Percentiles rank a stretch among this genome's conserved stretches.
Evolutionary conservation across 1,140 invertebrate genomes (phyloP).

Genomic region (Tribolium castaneum): DNA sequence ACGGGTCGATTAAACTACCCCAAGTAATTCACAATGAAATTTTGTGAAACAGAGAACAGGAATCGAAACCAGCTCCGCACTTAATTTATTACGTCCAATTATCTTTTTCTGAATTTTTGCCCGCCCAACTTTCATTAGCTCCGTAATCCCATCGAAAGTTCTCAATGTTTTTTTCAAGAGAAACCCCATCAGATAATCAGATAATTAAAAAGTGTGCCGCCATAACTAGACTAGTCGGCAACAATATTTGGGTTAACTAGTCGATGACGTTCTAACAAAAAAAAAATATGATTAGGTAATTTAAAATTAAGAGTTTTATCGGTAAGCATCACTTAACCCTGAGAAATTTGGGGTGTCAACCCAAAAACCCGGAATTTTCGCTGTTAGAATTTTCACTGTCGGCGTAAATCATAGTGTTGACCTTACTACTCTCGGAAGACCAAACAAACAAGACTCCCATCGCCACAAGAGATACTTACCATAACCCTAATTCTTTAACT

Average conservation of each 20-base stretch:
- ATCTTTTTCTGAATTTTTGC: not conserved
- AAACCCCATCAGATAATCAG: slow-evolving; percentile 14
- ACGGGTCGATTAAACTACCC: no score
- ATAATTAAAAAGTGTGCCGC: slow-evolving; percentile 2
- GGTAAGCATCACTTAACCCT: not conserved
- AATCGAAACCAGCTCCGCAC: no score
- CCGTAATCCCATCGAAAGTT: not conserved
- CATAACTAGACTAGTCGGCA: not conserved
- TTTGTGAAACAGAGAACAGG: no score
- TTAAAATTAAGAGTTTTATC: not conserved
- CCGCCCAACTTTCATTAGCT: not conserved
- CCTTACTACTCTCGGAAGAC: slow-evolving; percentile 19
- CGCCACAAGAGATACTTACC: slow-evolving; percentile 40
- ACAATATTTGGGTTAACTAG: not conserved
- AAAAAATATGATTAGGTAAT: not conserved
- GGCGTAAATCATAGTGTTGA: slow-evolving; percentile 28
- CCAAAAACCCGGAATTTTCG: slow-evolving; percentile 10
- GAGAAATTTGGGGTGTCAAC: not conserved
- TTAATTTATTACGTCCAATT: no score
- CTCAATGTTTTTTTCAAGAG: not conserved
- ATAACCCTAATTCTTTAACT: slow-evolving; percentile 63
- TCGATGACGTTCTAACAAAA: not conserved
- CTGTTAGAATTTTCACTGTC: slow-evolving; percentile 41
- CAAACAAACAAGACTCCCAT: slow-evolving; percentile 44
- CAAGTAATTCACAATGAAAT: no score